Conservation (phyloP, 2,113 vertebrate genomes). For the Calypte anna region DNA sequence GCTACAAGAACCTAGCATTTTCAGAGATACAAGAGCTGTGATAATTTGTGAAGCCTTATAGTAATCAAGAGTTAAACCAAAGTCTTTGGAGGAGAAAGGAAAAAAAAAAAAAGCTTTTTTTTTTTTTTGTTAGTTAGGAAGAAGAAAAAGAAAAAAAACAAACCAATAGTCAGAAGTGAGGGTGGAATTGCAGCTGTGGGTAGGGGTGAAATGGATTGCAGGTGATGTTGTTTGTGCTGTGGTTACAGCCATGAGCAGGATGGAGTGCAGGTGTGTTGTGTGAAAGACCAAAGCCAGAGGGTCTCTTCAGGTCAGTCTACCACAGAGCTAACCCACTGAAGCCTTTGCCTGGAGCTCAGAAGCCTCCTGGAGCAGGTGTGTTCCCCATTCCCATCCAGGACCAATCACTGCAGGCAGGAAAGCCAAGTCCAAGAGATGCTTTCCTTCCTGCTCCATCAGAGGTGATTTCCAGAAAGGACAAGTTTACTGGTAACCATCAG, state of each 20-base stretch:
- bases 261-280: rapidly evolving
- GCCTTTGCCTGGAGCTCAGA: neutral
- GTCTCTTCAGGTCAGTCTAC: neutral
- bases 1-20: neutral
- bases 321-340: neutral
- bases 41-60: neutral
- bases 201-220: neutral
- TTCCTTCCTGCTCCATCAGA: neutral
- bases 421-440: neutral
- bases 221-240: rapidly evolving
- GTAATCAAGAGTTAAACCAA: neutral
- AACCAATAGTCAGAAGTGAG: neutral
- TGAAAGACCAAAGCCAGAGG: neutral
- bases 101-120: no score
- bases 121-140: neutral
- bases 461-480: neutral
- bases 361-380: neutral
- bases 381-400: neutral
- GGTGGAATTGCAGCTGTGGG: neutral
- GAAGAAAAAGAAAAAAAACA: neutral
- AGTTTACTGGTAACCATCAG: neutral
- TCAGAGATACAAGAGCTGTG: neutral
- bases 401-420: neutral
- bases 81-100: neutral
- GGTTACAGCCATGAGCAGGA: neutral